These are phyloP conservation scores for Entomobrya multifasciata DNA, from an alignment of 2,888 invertebrate species.

Conservation along the genomic window DNA sequence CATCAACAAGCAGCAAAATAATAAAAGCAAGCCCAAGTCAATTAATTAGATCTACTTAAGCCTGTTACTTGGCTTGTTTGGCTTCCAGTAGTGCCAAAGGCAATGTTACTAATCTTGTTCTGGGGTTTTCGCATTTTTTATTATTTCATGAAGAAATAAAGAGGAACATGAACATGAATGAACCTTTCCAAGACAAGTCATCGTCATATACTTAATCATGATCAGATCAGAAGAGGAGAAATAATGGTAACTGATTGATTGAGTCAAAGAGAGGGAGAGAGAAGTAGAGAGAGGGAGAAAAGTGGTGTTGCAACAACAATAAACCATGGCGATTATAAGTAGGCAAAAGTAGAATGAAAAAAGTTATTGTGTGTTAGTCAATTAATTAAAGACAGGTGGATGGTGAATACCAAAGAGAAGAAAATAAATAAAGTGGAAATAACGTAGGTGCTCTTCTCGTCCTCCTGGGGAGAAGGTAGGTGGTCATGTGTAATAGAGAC, in stretches of 20 bases:
- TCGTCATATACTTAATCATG: not conserved
- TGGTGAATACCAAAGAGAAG: not conserved
- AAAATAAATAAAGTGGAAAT: not conserved
- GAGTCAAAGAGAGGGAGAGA: too few species aligned
- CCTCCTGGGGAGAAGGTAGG: too few species aligned
- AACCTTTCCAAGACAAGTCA: not conserved
- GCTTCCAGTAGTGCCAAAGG: too few species aligned
- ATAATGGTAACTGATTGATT: too few species aligned
- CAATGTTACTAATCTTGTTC: not conserved
- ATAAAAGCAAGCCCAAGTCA: too few species aligned
- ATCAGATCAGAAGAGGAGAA: not conserved
- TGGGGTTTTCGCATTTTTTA: not conserved
- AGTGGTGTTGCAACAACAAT: too few species aligned
- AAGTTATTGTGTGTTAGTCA: slow-evolving; percentile 44
- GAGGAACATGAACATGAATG: not conserved
- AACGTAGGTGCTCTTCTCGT: not conserved
- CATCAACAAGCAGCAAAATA: too few species aligned
- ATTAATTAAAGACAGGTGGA: slow-evolving; percentile 71
- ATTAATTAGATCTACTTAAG: too few species aligned
- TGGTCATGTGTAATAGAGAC: not conserved
- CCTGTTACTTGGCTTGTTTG: too few species aligned
- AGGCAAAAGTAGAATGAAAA: not conserved
- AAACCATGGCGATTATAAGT: too few species aligned
- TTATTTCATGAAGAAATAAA: not conserved
- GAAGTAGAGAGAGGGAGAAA: too few species aligned